Percentiles rank a stretch among this genome's conserved stretches.
Conservation (phyloP, 1,140 invertebrate genomes). For the Cydia splendana region DNA sequence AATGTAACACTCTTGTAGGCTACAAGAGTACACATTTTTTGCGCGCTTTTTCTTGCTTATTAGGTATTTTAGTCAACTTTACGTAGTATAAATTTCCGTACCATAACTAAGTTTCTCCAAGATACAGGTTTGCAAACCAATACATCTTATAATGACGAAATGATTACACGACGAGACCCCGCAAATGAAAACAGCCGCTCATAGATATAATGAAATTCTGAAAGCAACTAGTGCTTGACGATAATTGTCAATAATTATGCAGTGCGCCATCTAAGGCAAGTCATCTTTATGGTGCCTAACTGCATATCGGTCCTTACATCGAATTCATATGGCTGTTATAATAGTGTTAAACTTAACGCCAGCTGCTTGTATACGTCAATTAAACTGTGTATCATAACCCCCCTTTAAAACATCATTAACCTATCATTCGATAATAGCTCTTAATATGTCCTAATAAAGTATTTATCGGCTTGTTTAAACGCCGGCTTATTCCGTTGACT, state of each 20-base stretch:
- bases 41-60: background rate
- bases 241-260: conserved; percentile 53
- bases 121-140: background rate
- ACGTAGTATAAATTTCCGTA: background rate
- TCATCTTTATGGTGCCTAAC: conserved; percentile 41
- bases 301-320: conserved; percentile 4
- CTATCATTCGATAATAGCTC: background rate
- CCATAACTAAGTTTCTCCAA: background rate
- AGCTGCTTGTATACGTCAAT: background rate
- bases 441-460: background rate
- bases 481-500: background rate
- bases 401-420: background rate
- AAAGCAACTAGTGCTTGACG: conserved; percentile 46
- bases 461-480: background rate
- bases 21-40: too few relatives aligned
- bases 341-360: conserved; percentile 11
- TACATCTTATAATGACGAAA: conserved; percentile 10
- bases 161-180: conserved; percentile 11
- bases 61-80: background rate
- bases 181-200: background rate
- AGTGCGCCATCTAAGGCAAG: conserved; percentile 46
- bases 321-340: conserved; percentile 9
- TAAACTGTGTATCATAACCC: background rate
- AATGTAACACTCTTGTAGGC: too few relatives aligned
- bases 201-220: conserved; percentile 41